A percentile compares a stretch with the other conserved stretches of the same genome.
Conservation (phyloP, 1,140 invertebrate species). For the Ceratina japonica region DNA sequence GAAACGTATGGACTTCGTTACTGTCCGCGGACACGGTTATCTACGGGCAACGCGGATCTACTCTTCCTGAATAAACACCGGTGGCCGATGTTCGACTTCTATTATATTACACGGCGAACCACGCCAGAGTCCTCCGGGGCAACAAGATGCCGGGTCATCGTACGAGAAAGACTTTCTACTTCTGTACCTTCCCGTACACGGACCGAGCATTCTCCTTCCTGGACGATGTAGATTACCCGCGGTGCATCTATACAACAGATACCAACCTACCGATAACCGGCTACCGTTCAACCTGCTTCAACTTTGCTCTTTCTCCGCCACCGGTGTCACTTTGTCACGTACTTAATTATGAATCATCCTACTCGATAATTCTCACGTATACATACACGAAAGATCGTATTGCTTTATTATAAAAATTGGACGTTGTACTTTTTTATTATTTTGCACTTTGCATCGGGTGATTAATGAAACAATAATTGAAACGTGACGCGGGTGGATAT, state of each 20-base stretch:
- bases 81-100: conserved; percentile 40
- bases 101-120: conserved; percentile 47
- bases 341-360: no score
- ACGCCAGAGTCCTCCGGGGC: conserved; percentile 1
- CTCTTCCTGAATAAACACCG: conserved; percentile 56
- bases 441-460: no score
- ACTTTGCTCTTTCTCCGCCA: conserved; percentile 22
- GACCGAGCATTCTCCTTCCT: conserved; percentile 50
- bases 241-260: conserved; percentile 62
- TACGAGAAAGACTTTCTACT: conserved; percentile 66
- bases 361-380: no score
- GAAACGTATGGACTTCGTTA: conserved; percentile 54
- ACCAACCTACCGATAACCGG: conserved; percentile 55
- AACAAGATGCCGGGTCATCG: conserved; percentile 57
- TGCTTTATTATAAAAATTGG: no score
- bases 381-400: no score
- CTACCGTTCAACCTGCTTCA: conserved; percentile 57
- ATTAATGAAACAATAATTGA: no score
- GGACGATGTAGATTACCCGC: conserved; percentile 61
- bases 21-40: conserved; percentile 42
- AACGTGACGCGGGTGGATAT: no score
- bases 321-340: background rate
- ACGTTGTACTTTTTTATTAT: no score
- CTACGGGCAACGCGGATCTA: conserved; percentile 37
- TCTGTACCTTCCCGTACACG: conserved; percentile 49